Conservation (phyloP, 2,113 vertebrate genomes). For the Taxidea taxus region DNA sequence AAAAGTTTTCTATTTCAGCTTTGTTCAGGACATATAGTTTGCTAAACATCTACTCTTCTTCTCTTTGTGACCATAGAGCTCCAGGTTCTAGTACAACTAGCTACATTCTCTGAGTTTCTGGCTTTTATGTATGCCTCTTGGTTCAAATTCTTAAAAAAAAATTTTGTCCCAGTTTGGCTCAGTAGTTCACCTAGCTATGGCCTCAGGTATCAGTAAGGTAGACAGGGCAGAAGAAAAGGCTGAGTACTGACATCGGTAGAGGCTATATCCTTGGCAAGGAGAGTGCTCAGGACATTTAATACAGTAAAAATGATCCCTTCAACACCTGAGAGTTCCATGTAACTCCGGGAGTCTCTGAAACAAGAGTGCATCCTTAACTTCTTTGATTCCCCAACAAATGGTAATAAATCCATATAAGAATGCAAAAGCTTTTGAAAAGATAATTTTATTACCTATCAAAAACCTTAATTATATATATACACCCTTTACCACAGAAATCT, state of each 20-base stretch:
- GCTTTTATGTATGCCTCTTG: neutral
- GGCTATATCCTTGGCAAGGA: neutral
- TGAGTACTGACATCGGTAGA: neutral
- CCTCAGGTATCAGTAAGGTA: neutral
- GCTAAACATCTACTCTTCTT: neutral
- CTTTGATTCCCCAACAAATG: neutral
- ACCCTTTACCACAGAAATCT: neutral
- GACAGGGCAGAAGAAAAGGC: neutral
- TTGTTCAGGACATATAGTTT: neutral
- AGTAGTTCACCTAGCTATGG: neutral
- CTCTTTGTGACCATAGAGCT: neutral
- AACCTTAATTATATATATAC: neutral
- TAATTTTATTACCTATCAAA: neutral
- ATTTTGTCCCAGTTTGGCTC: neutral
- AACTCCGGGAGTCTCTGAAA: neutral
- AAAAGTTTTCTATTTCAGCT: neutral
- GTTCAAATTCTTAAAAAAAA: conserved; percentile 16
- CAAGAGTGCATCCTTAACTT: neutral
- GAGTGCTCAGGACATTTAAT: neutral
- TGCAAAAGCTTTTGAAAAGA: neutral
- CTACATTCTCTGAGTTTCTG: neutral
- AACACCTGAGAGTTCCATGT: neutral
- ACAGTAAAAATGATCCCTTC: neutral
- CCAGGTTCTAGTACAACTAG: neutral
- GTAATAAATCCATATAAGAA: neutral